phyloP scores from a whole-genome alignment of 2,888 invertebrate genomes.

The Acrobasis consociella region DNA sequence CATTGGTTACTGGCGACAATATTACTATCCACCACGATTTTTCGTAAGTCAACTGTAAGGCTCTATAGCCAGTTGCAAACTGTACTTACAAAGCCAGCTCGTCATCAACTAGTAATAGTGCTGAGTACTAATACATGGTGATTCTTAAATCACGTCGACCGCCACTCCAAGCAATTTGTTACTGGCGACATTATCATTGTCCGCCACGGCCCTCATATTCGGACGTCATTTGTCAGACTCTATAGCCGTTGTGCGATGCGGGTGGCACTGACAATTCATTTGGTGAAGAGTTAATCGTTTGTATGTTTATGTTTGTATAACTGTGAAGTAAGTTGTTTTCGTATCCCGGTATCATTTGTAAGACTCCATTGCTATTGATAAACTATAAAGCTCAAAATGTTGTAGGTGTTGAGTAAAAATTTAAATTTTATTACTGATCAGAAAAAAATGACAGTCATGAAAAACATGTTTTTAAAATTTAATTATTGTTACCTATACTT shows the following conservation, averaged over 20 bases:
- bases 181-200: slow-evolving; percentile 75
- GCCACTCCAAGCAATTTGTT: slow-evolving; percentile 69
- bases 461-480: no score
- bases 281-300: background rate
- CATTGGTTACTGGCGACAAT: slow-evolving; percentile 73
- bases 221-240: slow-evolving; percentile 56
- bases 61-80: slow-evolving; percentile 45
- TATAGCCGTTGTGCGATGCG: background rate
- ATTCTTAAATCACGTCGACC: slow-evolving; percentile 59
- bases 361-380: no score
- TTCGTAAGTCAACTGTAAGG: slow-evolving; percentile 73
- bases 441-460: no score
- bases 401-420: no score
- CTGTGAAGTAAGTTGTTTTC: no score
- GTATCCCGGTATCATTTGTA: no score
- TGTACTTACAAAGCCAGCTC: slow-evolving; percentile 32
- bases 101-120: slow-evolving; percentile 51
- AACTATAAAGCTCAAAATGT: no score
- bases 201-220: slow-evolving; percentile 64
- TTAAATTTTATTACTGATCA: no score
- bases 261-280: background rate
- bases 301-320: background rate
- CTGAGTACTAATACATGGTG: slow-evolving; percentile 62
- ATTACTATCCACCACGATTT: slow-evolving; percentile 72
- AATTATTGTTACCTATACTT: no score